Percentiles rank a stretch among this genome's conserved stretches.
Conservation (phyloP, 2,888 invertebrate species). For the Polydesmus complanatus region DNA sequence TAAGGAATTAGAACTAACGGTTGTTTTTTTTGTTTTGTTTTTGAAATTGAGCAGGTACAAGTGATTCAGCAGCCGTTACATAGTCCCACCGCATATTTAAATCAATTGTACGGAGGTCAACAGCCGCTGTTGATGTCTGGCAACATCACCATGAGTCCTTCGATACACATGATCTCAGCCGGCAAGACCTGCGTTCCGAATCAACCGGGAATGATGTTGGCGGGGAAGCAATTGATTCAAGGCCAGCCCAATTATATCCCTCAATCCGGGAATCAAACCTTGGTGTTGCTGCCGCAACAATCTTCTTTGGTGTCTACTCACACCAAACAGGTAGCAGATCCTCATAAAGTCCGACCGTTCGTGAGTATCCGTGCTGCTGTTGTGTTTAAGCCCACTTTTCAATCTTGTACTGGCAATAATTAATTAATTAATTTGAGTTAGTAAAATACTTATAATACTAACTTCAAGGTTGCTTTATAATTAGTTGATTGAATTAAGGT, state of each 20-base stretch:
- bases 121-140: slow-evolving; percentile 65
- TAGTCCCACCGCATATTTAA: slow-evolving; percentile 58
- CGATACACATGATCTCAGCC: slow-evolving; percentile 68
- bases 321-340: slow-evolving; percentile 25
- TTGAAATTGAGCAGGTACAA: slow-evolving; percentile 43
- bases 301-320: slow-evolving; percentile 44
- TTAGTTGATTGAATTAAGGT: no score
- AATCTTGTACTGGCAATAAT: no score
- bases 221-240: slow-evolving; percentile 55
- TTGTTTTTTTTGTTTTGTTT: slow-evolving; percentile 3
- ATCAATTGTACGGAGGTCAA: slow-evolving; percentile 65
- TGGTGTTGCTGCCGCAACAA: slow-evolving; percentile 47
- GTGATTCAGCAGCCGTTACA: slow-evolving; percentile 61
- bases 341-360: slow-evolving; percentile 23
- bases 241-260: slow-evolving; percentile 51
- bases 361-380: slow-evolving; percentile 17
- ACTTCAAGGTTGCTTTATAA: no score
- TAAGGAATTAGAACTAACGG: neutral
- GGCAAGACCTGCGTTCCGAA: slow-evolving; percentile 68
- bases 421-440: no score
- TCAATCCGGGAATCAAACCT: slow-evolving; percentile 28
- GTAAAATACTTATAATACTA: no score
- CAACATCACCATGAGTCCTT: slow-evolving; percentile 59
- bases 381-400: no score
- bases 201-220: slow-evolving; percentile 68